phyloP scores from a whole-genome alignment of 1,140 invertebrate species.

The Lucilia sericata region DNA sequence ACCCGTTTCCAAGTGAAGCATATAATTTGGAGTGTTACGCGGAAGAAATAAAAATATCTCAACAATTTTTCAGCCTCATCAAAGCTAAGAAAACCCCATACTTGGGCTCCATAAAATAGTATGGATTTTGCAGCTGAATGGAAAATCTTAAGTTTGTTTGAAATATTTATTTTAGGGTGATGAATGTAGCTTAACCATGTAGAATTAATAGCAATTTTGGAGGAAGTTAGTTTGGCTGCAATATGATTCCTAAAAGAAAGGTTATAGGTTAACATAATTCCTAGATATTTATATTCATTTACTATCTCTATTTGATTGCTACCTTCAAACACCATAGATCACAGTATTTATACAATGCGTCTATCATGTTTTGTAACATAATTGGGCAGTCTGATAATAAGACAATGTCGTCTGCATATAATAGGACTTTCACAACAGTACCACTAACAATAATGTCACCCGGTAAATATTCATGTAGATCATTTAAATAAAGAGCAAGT shows the following conservation, averaged over 20 bases:
- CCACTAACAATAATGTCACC: not conserved
- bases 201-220: not conserved
- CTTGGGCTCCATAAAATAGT: not conserved
- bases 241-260: constrained; percentile 2
- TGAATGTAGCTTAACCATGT: not conserved
- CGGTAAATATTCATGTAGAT: not conserved
- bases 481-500: constrained; percentile 8
- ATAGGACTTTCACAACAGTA: not conserved
- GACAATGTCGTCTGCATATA: constrained; percentile 31
- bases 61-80: constrained; percentile 1
- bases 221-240: not conserved
- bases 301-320: not conserved
- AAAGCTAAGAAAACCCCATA: not conserved
- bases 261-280: not conserved
- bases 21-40: constrained; percentile 10
- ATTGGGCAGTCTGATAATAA: not conserved
- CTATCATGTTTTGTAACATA: constrained; percentile 18
- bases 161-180: not conserved
- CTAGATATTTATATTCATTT: constrained; percentile 20
- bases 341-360: not conserved
- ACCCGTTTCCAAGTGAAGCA: not conserved
- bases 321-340: not conserved
- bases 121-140: not conserved
- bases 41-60: constrained; percentile 5
- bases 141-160: not conserved